Evolutionary conservation across 2,888 invertebrate genomes (phyloP).

Genomic region (Machimus rusticus): DNA sequence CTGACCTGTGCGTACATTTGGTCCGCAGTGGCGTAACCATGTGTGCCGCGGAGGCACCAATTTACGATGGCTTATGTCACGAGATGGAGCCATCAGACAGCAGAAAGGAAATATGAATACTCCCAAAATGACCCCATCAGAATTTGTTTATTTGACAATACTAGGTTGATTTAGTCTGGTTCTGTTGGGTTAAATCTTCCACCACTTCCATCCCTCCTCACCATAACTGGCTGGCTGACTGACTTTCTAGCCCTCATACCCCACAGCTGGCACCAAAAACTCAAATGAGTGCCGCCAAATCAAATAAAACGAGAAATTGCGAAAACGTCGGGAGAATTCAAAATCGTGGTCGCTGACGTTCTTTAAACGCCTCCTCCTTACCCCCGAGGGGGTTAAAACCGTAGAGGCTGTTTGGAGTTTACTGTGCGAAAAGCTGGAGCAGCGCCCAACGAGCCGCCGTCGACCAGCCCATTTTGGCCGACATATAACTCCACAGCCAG

Average conservation of each 20-base stretch:
- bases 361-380: background rate
- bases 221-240: background rate
- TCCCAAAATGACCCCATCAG: conserved; percentile 2
- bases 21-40: background rate
- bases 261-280: background rate
- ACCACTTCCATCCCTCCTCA: background rate
- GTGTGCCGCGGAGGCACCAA: background rate
- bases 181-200: background rate
- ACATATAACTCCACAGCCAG: background rate
- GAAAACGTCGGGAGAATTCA: background rate
- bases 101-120: background rate
- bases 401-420: background rate
- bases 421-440: background rate
- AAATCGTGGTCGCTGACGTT: background rate
- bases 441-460: background rate
- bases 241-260: background rate
- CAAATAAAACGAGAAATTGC: background rate
- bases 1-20: background rate
- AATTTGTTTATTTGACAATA: background rate
- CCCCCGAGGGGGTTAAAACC: background rate
- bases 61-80: background rate
- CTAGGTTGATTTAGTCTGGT: background rate
- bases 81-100: background rate
- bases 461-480: background rate
- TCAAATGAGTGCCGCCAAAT: background rate